Evolutionary conservation across 92 coral and sea anemone species (phyloP), one percentile per base, ranked within the genome.

Genomic region (Porites evermanni): DNA sequence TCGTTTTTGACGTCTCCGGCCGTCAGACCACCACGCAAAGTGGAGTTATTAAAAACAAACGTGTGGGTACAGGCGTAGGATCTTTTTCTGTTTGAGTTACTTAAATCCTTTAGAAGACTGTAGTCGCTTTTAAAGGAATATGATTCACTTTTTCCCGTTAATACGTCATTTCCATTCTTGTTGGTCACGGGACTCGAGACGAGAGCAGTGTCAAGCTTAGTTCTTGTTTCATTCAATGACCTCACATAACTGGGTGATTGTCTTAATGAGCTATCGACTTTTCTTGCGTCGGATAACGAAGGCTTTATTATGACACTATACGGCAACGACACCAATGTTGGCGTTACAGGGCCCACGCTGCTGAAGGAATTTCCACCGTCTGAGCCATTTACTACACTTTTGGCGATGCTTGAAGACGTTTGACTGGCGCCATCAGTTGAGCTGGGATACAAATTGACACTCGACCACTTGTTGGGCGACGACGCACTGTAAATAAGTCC

Each of bases 41-140:
- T 92, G 14, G 92, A 95, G 74, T 96, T 92, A 72, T 94, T 84
- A 64, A 91, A 92, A 2, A 94, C 83, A 70, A 90, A 82, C 6
- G 83, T 88, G 73, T 94, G 91, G 20, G 92, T 83, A 70, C 98
- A 96, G 12, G 91, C 89, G 66, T 91, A 84, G 2, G 89, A 75
- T 53, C 88, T 18, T 23, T 83, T 83, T 14, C 64, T 72, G 16
- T 72, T 83, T 21, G 20, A 72, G 47, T 44, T 83, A 8, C 20
- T 18, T 18, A 12, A 10, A 2, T 74, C 79, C 19, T 72, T 83
- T 18, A 83, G 50, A 38, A 83, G 79, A n/a, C 87, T 83, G 56
- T 83, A 83, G 26, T 83, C 87, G 38, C 87, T 83, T 64, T 71
- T 71, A 70, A 83, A 83, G 18, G 79, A 73, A 64, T 60, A 50